phyloP scores from a whole-genome alignment of 2,888 invertebrate species.

The Cerastoderma edule region DNA sequence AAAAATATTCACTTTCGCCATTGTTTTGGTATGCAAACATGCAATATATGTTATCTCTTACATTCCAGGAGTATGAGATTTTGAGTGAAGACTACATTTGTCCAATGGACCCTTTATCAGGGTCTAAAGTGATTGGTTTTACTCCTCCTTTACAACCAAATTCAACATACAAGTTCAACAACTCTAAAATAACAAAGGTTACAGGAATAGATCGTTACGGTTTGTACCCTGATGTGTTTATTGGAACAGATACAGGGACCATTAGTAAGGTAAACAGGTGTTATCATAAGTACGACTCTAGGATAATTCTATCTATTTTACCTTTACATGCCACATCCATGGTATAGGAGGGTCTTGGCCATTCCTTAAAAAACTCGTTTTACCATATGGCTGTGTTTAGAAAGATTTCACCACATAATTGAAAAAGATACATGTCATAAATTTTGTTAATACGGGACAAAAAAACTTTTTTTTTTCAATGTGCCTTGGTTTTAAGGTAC shows the following conservation, averaged over 20 bases:
- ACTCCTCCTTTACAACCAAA: neutral
- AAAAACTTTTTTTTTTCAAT: no score
- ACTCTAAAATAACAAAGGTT: neutral
- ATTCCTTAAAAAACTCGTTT: no score
- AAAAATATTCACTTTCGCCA: neutral
- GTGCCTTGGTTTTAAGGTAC: no score
- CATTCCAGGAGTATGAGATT: neutral
- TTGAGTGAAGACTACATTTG: neutral
- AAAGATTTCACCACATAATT: no score
- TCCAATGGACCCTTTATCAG: neutral
- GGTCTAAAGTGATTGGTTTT: neutral
- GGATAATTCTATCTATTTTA: no score
- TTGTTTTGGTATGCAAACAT: no score
- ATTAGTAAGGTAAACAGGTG: constrained; percentile 15
- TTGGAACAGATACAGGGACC: neutral
- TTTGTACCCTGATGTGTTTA: constrained; percentile 4
- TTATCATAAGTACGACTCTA: no score
- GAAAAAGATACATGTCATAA: no score
- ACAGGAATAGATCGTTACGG: constrained; percentile 8
- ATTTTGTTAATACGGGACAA: no score
- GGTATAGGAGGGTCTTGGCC: no score
- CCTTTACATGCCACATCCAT: no score
- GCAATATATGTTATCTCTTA: neutral
- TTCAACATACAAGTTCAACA: neutral
- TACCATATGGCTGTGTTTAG: no score